Conservation (phyloP, 2,113 vertebrate species). For the Perca flavescens region DNA sequence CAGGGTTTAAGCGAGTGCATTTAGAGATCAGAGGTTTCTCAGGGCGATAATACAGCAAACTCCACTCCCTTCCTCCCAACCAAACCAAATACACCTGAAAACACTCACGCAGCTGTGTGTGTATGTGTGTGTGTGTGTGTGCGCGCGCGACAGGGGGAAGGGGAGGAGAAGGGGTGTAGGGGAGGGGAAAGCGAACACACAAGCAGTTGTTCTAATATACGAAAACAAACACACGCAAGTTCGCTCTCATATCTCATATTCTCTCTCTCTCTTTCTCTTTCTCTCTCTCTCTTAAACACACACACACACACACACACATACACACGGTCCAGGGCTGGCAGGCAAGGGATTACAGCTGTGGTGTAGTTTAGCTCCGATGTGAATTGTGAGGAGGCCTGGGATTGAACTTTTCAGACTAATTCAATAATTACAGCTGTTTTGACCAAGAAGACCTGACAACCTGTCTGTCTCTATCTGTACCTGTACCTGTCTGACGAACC, state of each 20-base stretch:
- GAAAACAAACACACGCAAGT: slow-evolving; percentile 72
- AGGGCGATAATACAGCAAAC: slow-evolving; percentile 74
- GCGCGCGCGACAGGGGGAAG: slow-evolving; percentile 1
- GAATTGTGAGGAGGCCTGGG: slow-evolving; percentile 92
- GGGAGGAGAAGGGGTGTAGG: slow-evolving; percentile 41
- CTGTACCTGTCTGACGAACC: not conserved
- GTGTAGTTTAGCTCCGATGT: slow-evolving; percentile 89
- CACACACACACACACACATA: slow-evolving; percentile 36
- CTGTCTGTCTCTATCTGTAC: slow-evolving; percentile 40
- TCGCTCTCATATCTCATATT: slow-evolving; percentile 59
- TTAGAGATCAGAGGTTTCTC: slow-evolving; percentile 81
- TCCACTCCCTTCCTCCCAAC: slow-evolving; percentile 77
- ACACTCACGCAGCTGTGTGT: slow-evolving; percentile 73
- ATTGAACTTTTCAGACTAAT: slow-evolving; percentile 97
- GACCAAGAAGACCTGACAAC: slow-evolving; percentile 29
- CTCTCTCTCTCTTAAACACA: slow-evolving; percentile 6
- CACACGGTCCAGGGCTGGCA: slow-evolving; percentile 56
- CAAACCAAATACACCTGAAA: slow-evolving; percentile 82
- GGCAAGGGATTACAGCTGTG: slow-evolving; percentile 70
- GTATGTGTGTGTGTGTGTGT: slow-evolving; percentile 22
- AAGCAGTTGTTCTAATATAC: slow-evolving; percentile 51
- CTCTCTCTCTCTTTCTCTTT: slow-evolving; percentile 41
- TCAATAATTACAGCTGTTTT: slow-evolving; percentile 95
- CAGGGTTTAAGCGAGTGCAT: slow-evolving; percentile 74
- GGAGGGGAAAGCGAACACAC: slow-evolving; percentile 59